Evolutionary conservation across 2,888 invertebrate genomes (phyloP).

Genomic region (Azorinus chamasolen): DNA sequence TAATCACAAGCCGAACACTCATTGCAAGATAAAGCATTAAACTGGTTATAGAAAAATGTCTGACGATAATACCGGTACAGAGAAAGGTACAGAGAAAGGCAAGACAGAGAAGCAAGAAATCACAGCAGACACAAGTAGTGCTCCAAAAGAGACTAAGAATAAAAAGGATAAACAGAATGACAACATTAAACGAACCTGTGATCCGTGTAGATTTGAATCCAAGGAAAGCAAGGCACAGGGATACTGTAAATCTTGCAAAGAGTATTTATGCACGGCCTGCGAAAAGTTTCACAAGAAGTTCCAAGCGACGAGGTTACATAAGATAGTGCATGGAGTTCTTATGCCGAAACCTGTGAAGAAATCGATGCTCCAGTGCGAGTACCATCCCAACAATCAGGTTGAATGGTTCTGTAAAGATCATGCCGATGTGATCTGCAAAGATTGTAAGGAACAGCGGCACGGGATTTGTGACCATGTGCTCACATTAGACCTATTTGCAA

Average conservation of each 20-base stretch:
- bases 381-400: constrained; percentile 46
- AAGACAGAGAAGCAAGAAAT: too few relatives aligned
- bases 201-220: constrained; percentile 51
- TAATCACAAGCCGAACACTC: too few relatives aligned
- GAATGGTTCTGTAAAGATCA: constrained; percentile 52
- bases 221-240: constrained; percentile 41
- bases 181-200: constrained; percentile 41
- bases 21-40: too few relatives aligned
- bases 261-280: constrained; percentile 53
- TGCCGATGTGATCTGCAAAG: constrained; percentile 46
- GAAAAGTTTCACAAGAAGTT: constrained; percentile 56
- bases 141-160: not conserved
- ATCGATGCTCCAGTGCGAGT: constrained; percentile 42
- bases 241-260: constrained; percentile 44
- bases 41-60: too few relatives aligned
- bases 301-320: constrained; percentile 42
- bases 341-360: constrained; percentile 60
- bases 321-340: constrained; percentile 51
- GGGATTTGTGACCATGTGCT: constrained; percentile 37
- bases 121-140: not conserved
- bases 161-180: constrained; percentile 13
- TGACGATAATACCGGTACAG: too few relatives aligned
- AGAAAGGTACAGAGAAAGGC: too few relatives aligned
- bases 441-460: constrained; percentile 48
- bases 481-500: constrained; percentile 36